These are phyloP conservation scores for Apodemia hepburni DNA, from an alignment of 2,888 invertebrate species.

Conservation along the genomic window DNA sequence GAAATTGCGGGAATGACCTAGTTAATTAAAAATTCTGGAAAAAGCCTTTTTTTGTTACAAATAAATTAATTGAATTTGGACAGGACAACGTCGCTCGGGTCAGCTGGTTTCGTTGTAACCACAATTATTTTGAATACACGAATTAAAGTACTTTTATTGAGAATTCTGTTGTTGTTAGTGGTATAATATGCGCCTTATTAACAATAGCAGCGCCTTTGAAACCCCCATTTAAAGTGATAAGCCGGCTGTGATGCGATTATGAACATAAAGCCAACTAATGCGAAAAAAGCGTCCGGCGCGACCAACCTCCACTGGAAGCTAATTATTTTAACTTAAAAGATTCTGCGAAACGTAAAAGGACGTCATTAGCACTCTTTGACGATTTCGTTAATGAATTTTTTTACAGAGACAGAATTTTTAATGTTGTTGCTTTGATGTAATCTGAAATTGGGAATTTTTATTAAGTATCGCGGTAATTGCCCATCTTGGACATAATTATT, in stretches of 20 bases:
- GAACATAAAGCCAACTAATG: slow-evolving; percentile 2
- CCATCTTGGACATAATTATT: neutral
- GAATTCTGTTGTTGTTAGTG: too few relatives aligned
- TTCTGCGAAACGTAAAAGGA: slow-evolving; percentile 16
- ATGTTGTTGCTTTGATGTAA: slow-evolving; percentile 2
- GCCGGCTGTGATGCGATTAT: neutral
- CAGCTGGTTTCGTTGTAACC: too few relatives aligned
- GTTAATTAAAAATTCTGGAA: too few relatives aligned
- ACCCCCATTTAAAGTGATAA: neutral
- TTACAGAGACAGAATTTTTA: slow-evolving; percentile 6
- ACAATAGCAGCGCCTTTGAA: neutral
- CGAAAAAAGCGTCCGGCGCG: slow-evolving; percentile 5
- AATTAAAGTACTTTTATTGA: too few relatives aligned
- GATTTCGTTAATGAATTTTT: slow-evolving; percentile 18
- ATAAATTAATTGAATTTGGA: too few relatives aligned
- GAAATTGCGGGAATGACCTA: too few relatives aligned
- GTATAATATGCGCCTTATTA: neutral
- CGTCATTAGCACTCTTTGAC: slow-evolving; percentile 19
- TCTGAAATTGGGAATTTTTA: neutral
- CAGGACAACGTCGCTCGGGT: too few relatives aligned
- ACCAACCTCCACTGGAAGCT: neutral
- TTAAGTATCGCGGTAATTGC: neutral
- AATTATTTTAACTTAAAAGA: slow-evolving; percentile 12
- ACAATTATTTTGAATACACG: too few relatives aligned
- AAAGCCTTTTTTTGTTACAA: too few relatives aligned